Percentiles rank a stretch among this genome's conserved stretches.
phyloP scores from a whole-genome alignment of 1,140 invertebrate genomes.

The Eciton burchellii region DNA sequence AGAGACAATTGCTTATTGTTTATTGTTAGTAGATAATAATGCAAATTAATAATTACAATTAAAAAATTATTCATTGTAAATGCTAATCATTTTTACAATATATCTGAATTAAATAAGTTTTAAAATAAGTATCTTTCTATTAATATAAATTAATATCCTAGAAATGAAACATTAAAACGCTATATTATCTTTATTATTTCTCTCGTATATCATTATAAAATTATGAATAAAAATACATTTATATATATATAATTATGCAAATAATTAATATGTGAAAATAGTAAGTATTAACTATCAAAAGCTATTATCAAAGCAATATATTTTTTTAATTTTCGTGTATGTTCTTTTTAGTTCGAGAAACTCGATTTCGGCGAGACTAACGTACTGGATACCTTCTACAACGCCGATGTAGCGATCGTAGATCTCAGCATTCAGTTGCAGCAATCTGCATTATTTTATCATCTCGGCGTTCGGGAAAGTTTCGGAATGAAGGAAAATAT shows the following conservation, averaged over 20 bases:
- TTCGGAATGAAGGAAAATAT: conserved; percentile 99
- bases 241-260: background rate
- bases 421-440: conserved; percentile 96
- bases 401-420: conserved; percentile 98
- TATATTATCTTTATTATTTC: conserved; percentile 5
- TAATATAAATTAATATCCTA: too few species aligned
- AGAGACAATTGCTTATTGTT: background rate
- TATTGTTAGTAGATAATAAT: too few species aligned
- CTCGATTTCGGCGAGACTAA: conserved; percentile 95
- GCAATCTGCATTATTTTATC: conserved; percentile 97
- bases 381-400: conserved; percentile 95
- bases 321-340: background rate
- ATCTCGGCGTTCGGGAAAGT: conserved; percentile 98
- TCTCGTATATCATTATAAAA: background rate
- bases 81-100: background rate
- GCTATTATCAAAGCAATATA: background rate
- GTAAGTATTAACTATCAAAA: too few species aligned
- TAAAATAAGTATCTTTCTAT: conserved; percentile 5
- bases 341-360: conserved; percentile 91
- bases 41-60: too few species aligned
- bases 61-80: background rate
- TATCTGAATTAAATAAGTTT: background rate
- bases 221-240: background rate
- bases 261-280: background rate
- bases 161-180: conserved; percentile 14